Base-by-base conservation (phyloP, 2,113 vertebrate species). In the Cyprinus carpio region DNA sequence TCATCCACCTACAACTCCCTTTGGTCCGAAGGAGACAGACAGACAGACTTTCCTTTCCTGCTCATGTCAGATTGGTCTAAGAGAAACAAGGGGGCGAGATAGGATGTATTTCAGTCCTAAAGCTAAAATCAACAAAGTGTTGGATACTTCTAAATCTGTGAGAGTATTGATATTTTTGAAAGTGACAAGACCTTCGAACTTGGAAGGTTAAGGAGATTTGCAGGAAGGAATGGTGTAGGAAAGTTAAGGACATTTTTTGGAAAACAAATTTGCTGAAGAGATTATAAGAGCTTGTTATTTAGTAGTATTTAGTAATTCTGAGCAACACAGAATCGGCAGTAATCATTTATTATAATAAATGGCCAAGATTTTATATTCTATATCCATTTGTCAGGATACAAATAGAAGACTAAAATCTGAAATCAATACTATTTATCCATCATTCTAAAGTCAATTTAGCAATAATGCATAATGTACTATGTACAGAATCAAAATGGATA, bases 1-100 rank as follows among this genome's bases (percentile, higher is more conserved):
- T 71, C 76, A 85, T 79, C 84, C 76, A 31, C 84, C 84, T 85
- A 80, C 84, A 85, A 85, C 76, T 80, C 84, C 84, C 84, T 71
- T 72, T 25, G 77, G 75, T 76, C 65, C 23, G 46, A 34, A 74
- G 43, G 18, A 77, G 83, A 15, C 76, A 80, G 64, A 79, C 84
- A 71, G 49, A 46, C 84, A 85, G 84, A 58, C 84, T 79, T 69
- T 79, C 23, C 64, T 78, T 54, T 65, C 74, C 43, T 69, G 23
- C 15, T 67, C 27, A 16, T 76, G 75, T 85, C 74, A 76, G 60
- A 56, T 25, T 65, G 58, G 43, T 75, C 83, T 56, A 40, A 69
- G 62, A 69, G 62, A 85, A 67, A 69, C 75, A 78, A 78, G 75
- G 75, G 69, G 83, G 77, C 60, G n/a, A 81, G 40, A 49, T 67